Evolutionary conservation across 1,140 invertebrate species (phyloP).

Genomic region (Monochamus saltuarius): DNA sequence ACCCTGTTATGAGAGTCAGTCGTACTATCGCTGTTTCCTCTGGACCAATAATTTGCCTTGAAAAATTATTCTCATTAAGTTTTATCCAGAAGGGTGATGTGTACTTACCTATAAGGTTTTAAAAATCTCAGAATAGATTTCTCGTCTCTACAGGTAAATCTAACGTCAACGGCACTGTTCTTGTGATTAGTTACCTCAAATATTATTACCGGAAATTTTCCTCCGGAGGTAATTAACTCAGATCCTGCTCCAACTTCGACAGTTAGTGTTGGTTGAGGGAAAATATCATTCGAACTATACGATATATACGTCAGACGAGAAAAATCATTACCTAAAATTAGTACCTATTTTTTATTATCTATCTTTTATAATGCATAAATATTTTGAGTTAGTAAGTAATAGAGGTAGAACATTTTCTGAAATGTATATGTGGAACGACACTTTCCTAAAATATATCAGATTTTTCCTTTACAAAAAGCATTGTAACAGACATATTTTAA

Average conservation of each 20-base stretch:
- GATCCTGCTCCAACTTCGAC: constrained; percentile 12
- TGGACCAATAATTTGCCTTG: constrained; percentile 26
- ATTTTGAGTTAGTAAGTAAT: background rate
- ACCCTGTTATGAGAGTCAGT: constrained; percentile 23
- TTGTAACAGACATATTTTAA: too few species aligned
- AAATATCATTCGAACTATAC: constrained; percentile 8
- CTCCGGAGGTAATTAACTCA: constrained; percentile 1
- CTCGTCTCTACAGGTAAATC: constrained; percentile 14
- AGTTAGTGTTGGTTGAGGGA: constrained; percentile 3
- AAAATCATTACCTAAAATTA: constrained; percentile 15
- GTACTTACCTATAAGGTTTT: constrained; percentile 8
- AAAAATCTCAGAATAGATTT: constrained; percentile 7
- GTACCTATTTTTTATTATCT: background rate
- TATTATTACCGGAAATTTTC: constrained; percentile 5
- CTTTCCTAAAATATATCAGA: too few species aligned
- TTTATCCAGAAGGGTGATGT: background rate
- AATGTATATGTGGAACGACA: too few species aligned
- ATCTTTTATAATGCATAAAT: background rate
- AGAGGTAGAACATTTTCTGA: too few species aligned
- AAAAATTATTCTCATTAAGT: constrained; percentile 6
- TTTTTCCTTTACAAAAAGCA: too few species aligned
- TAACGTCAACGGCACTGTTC: constrained; percentile 1
- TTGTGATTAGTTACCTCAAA: constrained; percentile 18
- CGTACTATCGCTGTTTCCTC: constrained; percentile 31
- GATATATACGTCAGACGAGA: constrained; percentile 12